Evolutionary conservation across 2,797 vertebrate genomes (phyloP).

Genomic region (Streptopelia turtur): DNA sequence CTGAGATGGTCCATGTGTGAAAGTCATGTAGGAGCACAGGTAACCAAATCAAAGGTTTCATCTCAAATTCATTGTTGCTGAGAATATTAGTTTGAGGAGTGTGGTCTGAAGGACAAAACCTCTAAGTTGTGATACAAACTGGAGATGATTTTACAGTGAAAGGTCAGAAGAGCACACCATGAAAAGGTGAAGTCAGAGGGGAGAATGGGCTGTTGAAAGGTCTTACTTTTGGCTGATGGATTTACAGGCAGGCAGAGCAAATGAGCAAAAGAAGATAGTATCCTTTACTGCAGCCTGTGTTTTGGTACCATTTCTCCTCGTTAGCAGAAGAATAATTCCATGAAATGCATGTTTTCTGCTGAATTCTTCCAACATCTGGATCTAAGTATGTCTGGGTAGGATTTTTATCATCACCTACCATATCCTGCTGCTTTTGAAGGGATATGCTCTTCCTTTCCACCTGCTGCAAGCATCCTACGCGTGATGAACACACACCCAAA

Average conservation of each 20-base stretch:
- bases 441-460: neutral
- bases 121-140: neutral
- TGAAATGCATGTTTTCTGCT: neutral
- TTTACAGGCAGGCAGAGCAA: neutral
- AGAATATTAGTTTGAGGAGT: neutral
- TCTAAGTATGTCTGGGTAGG: neutral
- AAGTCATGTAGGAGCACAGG: neutral
- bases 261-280: neutral
- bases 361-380: neutral
- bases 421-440: neutral
- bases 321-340: neutral
- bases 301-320: neutral
- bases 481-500: neutral
- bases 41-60: neutral
- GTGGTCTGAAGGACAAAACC: neutral
- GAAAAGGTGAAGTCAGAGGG: neutral
- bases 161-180: neutral
- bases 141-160: neutral
- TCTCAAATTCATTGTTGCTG: neutral
- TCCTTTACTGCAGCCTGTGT: neutral
- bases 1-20: neutral
- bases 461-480: neutral
- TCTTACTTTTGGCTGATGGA: neutral
- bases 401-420: neutral
- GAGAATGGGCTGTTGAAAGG: neutral